Base-by-base conservation (phyloP, 1,140 invertebrate species). In the Sesamia nonagrioides region DNA sequence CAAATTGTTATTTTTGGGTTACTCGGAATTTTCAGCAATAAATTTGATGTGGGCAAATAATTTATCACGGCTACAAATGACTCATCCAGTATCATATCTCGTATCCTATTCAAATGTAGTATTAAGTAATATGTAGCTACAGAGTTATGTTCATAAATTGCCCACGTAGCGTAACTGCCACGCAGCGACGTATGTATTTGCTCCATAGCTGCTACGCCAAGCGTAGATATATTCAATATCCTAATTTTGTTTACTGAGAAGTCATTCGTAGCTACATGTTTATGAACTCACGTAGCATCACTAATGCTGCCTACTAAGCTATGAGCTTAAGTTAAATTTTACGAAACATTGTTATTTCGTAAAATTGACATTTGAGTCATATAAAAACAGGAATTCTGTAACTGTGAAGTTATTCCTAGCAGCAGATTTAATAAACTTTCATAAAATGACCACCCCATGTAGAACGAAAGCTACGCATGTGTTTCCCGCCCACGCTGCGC, bases 61-160 rank as follows among this genome's bases (percentile, higher is more conserved):
- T 69, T 69, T 69, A 69, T 69, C 40, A 69, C 33, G 8, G 66
- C 66, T 50, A 69, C 50, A 45, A 48, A 45, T 69, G 66, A 69
- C 42, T 69, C 40, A 63, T 40, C 17, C 60, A 6, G n/a, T 63
- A 63, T 63, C 60, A n/a, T 61, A 40, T 63, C 66, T 18, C 5
- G 42, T 27, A 50, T n/a, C 27, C 18, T 50, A 45, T 48, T 66
- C 42, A 42, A 42, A 69, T 50, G 48, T 18, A n/a, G 11, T 48
- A 27, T 18, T n/a, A 50, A 69, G 66, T 68, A 42, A 27, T 27
- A 21, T 9, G 40, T 48, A 45, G 11, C 42, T 68, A 18, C 9
- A 45, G 18, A 68, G 17, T 13, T 45, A 48, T 5, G 13, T 4
- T 7, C 35, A 63, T 42, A 9, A 61, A 13, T 33, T 48, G 42